Evolutionary conservation across 2,888 invertebrate species (phyloP), one percentile per base, ranked within the genome.

Genomic region (Melipona bicolor): DNA sequence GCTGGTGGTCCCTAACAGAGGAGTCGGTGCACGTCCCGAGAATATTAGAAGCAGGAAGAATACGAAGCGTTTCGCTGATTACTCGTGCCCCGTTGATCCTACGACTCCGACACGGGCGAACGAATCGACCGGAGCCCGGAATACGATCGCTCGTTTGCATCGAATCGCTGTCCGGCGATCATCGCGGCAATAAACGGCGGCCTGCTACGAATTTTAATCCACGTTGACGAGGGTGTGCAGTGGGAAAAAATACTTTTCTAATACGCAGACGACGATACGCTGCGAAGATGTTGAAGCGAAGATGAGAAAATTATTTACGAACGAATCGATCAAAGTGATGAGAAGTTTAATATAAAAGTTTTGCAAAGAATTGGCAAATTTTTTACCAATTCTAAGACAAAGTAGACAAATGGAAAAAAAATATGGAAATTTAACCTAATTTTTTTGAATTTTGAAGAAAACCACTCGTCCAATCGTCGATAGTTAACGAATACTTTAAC

Each of bases 31-130:
- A 90, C 90, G 90, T 91, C 88, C 71, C 87, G 76, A 76, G 88
- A 91, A 90, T 90, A 91, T 91, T 91, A 91, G 91, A 91, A 88
- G 90, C 88, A 87, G 85, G 89, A 89, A 90, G 89, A 89, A 89
- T 89, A 89, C 90, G 78, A 87, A 84, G 83, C 81, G 87, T 88
- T 87, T 89, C 85, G 85, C 84, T 89, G 90, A 89, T 89, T 89
- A 90, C 86, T 86, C 88, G 77, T 67, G 77, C 82, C 79, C 71
- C 88, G 85, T 75, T 73, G 75, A 80, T 70, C 56, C 70, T 52
- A 36, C 27, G 62, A 59, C 79, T 72, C 77, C 19, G 76, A 81
- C 81, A 81, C 78, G 84, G 79, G 74, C 85, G 77, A 79, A 74
- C 85, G 77, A 79, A 74, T 75, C 81, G 69, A 21, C 59, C 79